Evolutionary conservation across 2,888 invertebrate species (phyloP), one percentile per base, ranked within the genome.

Genomic region (Agrochola macilenta): DNA sequence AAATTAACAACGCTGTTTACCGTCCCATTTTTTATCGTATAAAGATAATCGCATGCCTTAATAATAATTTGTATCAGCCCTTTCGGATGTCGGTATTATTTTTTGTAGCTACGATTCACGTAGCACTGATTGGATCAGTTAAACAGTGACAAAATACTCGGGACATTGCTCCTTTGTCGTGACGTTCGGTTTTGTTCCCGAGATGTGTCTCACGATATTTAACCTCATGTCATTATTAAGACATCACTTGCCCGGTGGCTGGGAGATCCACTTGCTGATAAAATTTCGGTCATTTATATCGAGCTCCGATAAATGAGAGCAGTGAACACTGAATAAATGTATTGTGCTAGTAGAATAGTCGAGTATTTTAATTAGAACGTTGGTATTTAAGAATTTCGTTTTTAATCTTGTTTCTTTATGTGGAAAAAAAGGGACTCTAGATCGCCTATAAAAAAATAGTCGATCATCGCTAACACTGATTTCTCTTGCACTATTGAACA

Each of bases 191-290:
- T 93, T 92, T 92, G 93, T 94, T 92, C 90, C 89, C 90, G 84
- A 95, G 96, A 96, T 96, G 92, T 92, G 90, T 94, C 95, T 93
- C 93, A 93, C 94, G 96, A 96, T 95, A 95, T 95, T 93, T 93
- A 94, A 93, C 93, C 94, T 94, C 93, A 88, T 93, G 95, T 96
- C 95, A 96, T 95, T 96, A 96, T 96, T 95, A 96, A 96, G 96
- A 96, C 96, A 95, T 96, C 96, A 95, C 95, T 95, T 96, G 94
- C 95, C 94, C 96, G 95, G 96, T 96, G 96, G 96, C 95, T 94
- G 91, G 84, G 90, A 94, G 96, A 96, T 96, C 90, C 88, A 88
- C 81, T 90, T 83, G 84, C 84, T 88, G 96, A 96, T 96, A 94
- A 95, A 88, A 93, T 91, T 93, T 93, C 91, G 90, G 91, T 94